These are phyloP conservation scores for Coilia nasus DNA, from an alignment of 2,797 vertebrate genomes.

Conservation along the genomic window DNA sequence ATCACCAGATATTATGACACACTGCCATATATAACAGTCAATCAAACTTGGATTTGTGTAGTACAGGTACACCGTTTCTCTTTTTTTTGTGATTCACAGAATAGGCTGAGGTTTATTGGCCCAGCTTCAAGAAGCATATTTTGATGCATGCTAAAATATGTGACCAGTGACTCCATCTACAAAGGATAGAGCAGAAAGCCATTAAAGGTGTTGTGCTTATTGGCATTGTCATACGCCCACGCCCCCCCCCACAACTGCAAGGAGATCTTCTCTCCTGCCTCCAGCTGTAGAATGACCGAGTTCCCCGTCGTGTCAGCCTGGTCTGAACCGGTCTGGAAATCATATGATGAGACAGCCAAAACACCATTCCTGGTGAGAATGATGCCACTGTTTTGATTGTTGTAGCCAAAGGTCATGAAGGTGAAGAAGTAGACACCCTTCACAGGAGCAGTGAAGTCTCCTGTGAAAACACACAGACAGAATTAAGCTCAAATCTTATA, in stretches of 20 bases:
- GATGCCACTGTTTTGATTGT: background rate
- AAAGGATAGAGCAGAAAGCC: slow-evolving; percentile 37
- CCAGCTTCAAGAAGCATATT: no score
- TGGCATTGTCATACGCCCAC: slow-evolving; percentile 43
- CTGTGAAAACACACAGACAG: background rate
- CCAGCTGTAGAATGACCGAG: background rate
- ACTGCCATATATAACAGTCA: no score
- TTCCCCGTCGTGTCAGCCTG: background rate
- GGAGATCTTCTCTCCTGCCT: slow-evolving; percentile 4
- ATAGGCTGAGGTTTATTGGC: no score
- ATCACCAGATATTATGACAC: no score
- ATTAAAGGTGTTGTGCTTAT: slow-evolving; percentile 46
- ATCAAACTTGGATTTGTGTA: no score
- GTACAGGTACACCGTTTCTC: no score
- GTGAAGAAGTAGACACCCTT: slow-evolving; percentile 24
- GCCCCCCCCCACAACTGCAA: slow-evolving; percentile 25
- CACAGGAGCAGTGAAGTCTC: slow-evolving; percentile 16
- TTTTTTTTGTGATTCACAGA: no score
- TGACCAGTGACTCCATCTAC: background rate
- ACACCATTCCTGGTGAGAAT: slow-evolving; percentile 17
- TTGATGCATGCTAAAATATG: no score
- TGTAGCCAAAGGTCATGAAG: slow-evolving; percentile 12
- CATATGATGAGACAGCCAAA: slow-evolving; percentile 18
- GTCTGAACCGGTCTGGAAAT: background rate
- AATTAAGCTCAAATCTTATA: no score